Percentiles rank a stretch among this genome's conserved stretches.
phyloP scores from a whole-genome alignment of 2,888 invertebrate genomes.

The Sinotaia quadrata region DNA sequence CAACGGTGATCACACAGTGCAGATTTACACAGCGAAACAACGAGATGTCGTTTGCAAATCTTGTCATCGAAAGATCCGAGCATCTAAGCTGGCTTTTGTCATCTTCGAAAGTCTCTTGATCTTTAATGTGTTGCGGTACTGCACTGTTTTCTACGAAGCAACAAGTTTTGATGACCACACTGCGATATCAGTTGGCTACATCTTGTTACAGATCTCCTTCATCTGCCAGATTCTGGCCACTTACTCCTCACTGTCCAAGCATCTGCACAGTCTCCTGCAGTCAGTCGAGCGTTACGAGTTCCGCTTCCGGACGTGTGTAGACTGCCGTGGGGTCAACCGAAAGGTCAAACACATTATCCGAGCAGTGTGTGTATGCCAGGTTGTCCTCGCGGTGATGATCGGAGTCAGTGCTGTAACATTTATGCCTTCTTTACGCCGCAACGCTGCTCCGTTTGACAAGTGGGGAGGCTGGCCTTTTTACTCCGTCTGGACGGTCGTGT shows the following conservation, averaged over 20 bases:
- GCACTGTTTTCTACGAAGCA: not conserved
- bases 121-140: not conserved
- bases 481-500: no score
- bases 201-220: not conserved
- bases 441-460: not conserved
- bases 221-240: no score
- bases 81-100: not conserved
- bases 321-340: not conserved
- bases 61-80: not conserved
- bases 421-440: not conserved
- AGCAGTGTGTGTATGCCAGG: not conserved
- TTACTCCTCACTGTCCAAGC: not conserved
- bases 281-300: not conserved
- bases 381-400: not conserved
- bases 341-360: not conserved
- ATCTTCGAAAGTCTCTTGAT: not conserved
- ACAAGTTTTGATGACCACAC: not conserved
- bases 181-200: not conserved
- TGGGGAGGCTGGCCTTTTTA: not conserved
- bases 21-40: no score
- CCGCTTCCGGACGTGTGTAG: not conserved
- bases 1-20: no score
- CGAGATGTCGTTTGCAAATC: not conserved
- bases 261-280: not conserved
- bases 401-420: not conserved